Conservation (phyloP, 2,797 vertebrate genomes). For the Pteropus rufus region DNA sequence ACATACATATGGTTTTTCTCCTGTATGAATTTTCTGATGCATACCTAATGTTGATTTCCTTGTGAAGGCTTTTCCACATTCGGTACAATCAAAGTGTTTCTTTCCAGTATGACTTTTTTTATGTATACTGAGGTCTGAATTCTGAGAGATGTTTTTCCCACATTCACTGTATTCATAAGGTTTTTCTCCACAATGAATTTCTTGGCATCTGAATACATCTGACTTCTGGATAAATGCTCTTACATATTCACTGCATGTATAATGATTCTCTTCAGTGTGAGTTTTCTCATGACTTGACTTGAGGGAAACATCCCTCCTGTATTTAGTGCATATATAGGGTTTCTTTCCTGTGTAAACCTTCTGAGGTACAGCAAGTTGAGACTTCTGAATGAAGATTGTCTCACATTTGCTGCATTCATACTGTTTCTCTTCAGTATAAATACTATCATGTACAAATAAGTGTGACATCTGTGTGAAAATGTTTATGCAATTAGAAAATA, state of each 20-base stretch:
- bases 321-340: constrained; percentile 37
- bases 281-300: constrained; percentile 41
- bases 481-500: constrained; percentile 86
- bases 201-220: constrained; percentile 2
- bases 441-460: background rate
- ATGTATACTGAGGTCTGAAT: constrained; percentile 26
- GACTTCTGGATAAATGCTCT: constrained; percentile 14
- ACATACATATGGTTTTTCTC: constrained; percentile 59
- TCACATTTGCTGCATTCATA: background rate
- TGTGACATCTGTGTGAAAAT: constrained; percentile 82
- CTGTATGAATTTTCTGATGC: constrained; percentile 67
- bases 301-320: constrained; percentile 57
- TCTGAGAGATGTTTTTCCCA: constrained; percentile 23
- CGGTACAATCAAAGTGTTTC: constrained; percentile 62
- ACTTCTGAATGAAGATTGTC: background rate
- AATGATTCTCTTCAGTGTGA: background rate
- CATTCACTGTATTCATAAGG: background rate
- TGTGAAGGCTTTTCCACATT: constrained; percentile 69
- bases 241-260: background rate
- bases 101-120: constrained; percentile 10
- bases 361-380: background rate
- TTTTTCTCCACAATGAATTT: background rate
- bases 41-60: constrained; percentile 59
- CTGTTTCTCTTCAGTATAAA: constrained; percentile 25
- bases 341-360: constrained; percentile 44